Evolutionary conservation across 1,140 invertebrate species (phyloP).

Genomic region (Melanaphis sacchari): DNA sequence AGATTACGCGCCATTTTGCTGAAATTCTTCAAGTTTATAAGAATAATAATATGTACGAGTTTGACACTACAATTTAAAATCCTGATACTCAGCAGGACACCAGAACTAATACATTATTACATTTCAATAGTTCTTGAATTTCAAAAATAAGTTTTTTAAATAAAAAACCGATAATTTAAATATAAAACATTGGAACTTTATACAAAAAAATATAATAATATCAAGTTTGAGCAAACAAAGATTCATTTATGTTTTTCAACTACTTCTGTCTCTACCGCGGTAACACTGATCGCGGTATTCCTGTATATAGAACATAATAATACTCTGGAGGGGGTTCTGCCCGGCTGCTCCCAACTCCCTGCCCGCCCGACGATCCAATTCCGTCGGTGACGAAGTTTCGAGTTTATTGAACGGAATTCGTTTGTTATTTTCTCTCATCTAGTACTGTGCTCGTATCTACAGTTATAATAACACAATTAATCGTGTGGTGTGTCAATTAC

Average conservation of each 20-base stretch:
- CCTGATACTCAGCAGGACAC: too few relatives aligned
- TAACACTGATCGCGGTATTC: constrained; percentile 1
- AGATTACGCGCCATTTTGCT: constrained; percentile 29
- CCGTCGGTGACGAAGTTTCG: constrained; percentile 23
- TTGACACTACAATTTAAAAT: neutral
- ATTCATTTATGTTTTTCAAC: neutral
- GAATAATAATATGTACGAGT: neutral
- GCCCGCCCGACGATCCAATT: neutral
- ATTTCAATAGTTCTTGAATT: neutral
- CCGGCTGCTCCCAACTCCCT: too few relatives aligned
- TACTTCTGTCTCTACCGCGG: neutral
- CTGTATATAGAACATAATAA: neutral
- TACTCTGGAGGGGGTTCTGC: neutral
- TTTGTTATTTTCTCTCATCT: neutral
- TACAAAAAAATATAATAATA: neutral
- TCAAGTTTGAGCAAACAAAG: neutral
- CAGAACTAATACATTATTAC: neutral
- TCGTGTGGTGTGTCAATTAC: neutral
- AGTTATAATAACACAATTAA: neutral
- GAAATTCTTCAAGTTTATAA: neutral
- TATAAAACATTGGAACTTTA: neutral
- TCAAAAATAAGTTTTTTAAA: neutral
- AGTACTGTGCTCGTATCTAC: neutral
- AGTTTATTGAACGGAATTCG: constrained; percentile 39
- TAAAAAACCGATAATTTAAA: neutral